A percentile compares a stretch with the other conserved stretches of the same genome.
These are phyloP conservation scores for Leptopterna dolabrata DNA, from an alignment of 2,888 invertebrate species.

Conservation along the genomic window DNA sequence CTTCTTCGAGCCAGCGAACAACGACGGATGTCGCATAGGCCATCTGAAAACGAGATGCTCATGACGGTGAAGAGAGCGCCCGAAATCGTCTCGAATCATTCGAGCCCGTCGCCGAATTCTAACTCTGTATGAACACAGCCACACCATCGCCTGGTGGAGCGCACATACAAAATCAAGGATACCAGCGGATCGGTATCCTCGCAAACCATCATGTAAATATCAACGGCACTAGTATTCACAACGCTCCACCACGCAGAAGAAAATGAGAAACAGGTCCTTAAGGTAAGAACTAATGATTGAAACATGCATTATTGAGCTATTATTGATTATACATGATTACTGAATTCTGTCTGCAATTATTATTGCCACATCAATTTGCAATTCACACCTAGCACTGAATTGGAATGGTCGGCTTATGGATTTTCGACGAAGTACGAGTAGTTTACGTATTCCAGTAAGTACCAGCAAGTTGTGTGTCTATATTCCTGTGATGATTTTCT, in stretches of 20 bases:
- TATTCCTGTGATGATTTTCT: too few relatives aligned
- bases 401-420: too few relatives aligned
- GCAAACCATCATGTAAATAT: not conserved
- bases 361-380: too few relatives aligned
- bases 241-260: not conserved
- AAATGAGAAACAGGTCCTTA: not conserved
- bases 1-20: conserved; percentile 17
- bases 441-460: too few relatives aligned
- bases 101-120: not conserved
- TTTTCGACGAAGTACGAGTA: too few relatives aligned
- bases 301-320: too few relatives aligned
- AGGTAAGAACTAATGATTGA: not conserved
- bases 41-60: conserved; percentile 13
- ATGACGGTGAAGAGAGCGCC: conserved; percentile 6
- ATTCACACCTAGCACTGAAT: too few relatives aligned
- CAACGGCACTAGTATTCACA: not conserved
- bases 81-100: conserved; percentile 46
- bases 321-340: too few relatives aligned
- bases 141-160: conserved; percentile 19
- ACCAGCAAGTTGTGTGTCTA: too few relatives aligned
- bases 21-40: not conserved
- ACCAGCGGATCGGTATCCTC: not conserved
- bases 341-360: too few relatives aligned
- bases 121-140: conserved; percentile 12
- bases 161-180: not conserved